Evolutionary conservation across 1,140 invertebrate species (phyloP).

Genomic region (Drosophila hydei): DNA sequence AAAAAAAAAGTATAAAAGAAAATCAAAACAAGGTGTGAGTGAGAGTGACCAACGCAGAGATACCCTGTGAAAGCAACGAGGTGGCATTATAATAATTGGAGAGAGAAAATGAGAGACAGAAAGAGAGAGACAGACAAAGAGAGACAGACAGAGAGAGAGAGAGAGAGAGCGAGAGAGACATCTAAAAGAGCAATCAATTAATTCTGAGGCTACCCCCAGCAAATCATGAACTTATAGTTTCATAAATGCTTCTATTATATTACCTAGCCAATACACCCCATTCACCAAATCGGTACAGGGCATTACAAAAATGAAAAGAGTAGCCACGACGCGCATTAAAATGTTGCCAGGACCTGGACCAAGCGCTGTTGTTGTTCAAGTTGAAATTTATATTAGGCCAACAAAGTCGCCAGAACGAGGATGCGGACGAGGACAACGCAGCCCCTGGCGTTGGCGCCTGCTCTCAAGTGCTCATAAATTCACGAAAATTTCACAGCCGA

Average conservation of each 20-base stretch:
- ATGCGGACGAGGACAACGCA: conserved; percentile 37
- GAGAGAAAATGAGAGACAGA: too few relatives aligned
- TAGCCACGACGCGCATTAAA: conserved; percentile 70
- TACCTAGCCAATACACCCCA: neutral
- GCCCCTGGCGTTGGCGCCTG: conserved; percentile 70
- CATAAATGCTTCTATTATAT: neutral
- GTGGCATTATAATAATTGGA: too few relatives aligned
- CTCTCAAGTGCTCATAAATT: conserved; percentile 81
- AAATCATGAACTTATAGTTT: too few relatives aligned
- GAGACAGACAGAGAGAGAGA: too few relatives aligned
- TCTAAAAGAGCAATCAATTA: too few relatives aligned
- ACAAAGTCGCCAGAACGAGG: conserved; percentile 62
- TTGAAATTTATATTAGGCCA: conserved; percentile 80
- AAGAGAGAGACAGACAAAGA: too few relatives aligned
- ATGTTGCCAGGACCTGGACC: conserved; percentile 53
- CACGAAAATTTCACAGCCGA: conserved; percentile 79
- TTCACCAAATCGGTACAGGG: neutral
- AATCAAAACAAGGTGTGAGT: neutral
- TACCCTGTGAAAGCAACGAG: neutral
- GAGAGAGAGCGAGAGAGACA: too few relatives aligned
- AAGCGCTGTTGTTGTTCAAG: conserved; percentile 63
- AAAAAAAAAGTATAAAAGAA: conserved; percentile 17
- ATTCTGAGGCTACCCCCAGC: too few relatives aligned
- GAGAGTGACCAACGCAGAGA: neutral
- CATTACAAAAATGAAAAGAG: conserved; percentile 32